Evolutionary conservation across 2,888 invertebrate genomes (phyloP).

Genomic region (Drosophila putrida): DNA sequence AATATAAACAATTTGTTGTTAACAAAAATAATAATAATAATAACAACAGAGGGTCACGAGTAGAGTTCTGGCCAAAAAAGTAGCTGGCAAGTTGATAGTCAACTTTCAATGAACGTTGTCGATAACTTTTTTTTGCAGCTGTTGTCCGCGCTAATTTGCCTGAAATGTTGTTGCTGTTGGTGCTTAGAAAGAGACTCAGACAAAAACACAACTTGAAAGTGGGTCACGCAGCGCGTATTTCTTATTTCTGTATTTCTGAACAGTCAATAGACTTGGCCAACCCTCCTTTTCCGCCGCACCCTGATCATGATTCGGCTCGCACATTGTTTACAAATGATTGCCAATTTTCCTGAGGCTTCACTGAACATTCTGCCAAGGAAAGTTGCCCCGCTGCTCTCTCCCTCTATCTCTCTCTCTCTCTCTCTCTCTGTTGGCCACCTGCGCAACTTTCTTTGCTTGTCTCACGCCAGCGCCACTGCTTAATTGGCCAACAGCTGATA

Average conservation of each 20-base stretch:
- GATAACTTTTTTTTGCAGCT: constrained; percentile 66
- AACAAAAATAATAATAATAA: neutral
- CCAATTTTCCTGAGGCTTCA: constrained; percentile 64
- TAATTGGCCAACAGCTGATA: constrained; percentile 44
- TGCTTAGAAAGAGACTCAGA: constrained; percentile 66
- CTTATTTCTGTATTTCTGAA: constrained; percentile 61
- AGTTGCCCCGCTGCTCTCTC: constrained; percentile 50
- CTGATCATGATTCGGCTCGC: constrained; percentile 47
- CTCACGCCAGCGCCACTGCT: constrained; percentile 42
- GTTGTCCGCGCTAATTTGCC: constrained; percentile 74
- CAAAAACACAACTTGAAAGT: constrained; percentile 69
- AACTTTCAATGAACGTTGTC: constrained; percentile 71
- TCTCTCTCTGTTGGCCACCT: constrained; percentile 35
- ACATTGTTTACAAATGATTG: constrained; percentile 79
- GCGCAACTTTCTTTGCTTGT: constrained; percentile 72
- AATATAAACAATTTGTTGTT: constrained; percentile 6
- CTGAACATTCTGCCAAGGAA: constrained; percentile 52
- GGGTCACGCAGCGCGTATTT: constrained; percentile 74
- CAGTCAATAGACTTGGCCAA: constrained; percentile 59
- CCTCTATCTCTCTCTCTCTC: no score
- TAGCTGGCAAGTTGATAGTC: constrained; percentile 74
- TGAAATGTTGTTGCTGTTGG: constrained; percentile 51
- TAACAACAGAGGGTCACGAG: constrained; percentile 1
- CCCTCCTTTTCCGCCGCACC: constrained; percentile 15
- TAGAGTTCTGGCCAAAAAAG: constrained; percentile 40